A percentile compares a stretch with the other conserved stretches of the same genome.
These are phyloP conservation scores for Neocloeon triangulifer DNA, from an alignment of 1,140 invertebrate species.

Conservation along the genomic window DNA sequence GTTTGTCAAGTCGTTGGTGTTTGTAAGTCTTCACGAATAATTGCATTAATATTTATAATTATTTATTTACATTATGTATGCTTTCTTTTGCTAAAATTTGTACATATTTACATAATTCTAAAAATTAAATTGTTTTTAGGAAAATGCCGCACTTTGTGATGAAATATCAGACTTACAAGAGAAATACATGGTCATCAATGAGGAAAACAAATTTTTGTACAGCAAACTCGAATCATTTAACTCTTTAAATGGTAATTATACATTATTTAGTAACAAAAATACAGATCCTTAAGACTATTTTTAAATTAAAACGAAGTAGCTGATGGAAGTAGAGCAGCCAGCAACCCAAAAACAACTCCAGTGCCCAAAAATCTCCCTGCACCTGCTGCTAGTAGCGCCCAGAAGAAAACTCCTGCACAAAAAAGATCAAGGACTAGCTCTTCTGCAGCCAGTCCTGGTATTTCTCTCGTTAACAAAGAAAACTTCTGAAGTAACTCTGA, in stretches of 20 bases:
- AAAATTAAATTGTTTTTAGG: constrained; percentile 22
- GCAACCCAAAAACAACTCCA: too few species aligned
- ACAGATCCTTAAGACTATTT: too few species aligned
- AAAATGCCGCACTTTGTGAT: constrained; percentile 61
- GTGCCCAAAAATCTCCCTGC: too few species aligned
- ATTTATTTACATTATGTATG: too few species aligned
- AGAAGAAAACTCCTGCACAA: constrained; percentile 8
- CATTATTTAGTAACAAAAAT: too few species aligned
- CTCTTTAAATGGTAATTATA: too few species aligned
- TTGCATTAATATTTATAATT: too few species aligned
- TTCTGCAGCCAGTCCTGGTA: constrained; percentile 9
- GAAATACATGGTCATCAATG: constrained; percentile 44
- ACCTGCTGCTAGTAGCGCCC: constrained; percentile 11
- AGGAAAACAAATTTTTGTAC: constrained; percentile 49
- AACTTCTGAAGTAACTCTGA: too few species aligned
- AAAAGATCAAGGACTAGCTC: constrained; percentile 5
- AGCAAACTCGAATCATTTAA: constrained; percentile 24
- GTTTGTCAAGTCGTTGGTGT: constrained; percentile 24
- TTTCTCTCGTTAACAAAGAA: too few species aligned
- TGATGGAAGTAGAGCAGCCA: too few species aligned
- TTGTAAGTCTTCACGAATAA: constrained; percentile 25
- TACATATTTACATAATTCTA: neutral
- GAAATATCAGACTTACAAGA: constrained; percentile 54
- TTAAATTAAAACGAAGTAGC: too few species aligned
- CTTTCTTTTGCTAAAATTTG: constrained; percentile 1